Evolutionary conservation across 92 coral and sea anemone genomes (phyloP), one percentile per base, ranked within the genome.

Genomic region (Phenganax subtilis): DNA sequence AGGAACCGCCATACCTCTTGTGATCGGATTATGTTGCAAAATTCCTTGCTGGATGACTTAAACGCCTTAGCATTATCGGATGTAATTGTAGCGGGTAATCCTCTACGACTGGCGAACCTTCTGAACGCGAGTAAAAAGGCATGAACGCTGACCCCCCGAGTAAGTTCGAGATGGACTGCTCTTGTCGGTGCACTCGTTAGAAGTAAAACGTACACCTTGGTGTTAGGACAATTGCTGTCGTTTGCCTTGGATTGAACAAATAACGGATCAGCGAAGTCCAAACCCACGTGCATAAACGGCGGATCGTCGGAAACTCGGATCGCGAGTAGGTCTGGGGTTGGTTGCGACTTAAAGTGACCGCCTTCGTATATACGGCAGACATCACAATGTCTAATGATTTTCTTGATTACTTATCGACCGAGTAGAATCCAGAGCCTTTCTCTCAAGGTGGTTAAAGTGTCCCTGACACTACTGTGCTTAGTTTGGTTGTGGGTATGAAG

Each of bases 361-460:
- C 73, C 73, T 25, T 68, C 73, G 73, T 7, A 68, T 51, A 3
- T 71, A 47, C 76, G 55, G 14, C 76, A 71, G 57, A 88, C 84
- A 47, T 52, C 56, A 56, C 90, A 88, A 44, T 81, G 85, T 20
- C 85, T 69, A 8, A 88, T 55, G 57, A 85, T 55, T 14, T 51
- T 54, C 86, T 86, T 88, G 29, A 88, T 81, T 47, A 68, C 70
- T 69, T 86, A 77, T 54, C 89, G 71, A 16, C 89, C 87, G 37
- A 71, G 87, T 51, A 86, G 57, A 52, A 86, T 81, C 89, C 91
- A 86, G 71, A 78, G 86, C 37, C 91, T 80, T 81, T 88, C 89
- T 83, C 87, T 73, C 51, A 86, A 54, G 10, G 58, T 71, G n/a
- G 89, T 85, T 1, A 88, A 86, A n/a, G 91, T 88, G 75, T 68